Base-by-base conservation (phyloP, 2,888 invertebrate species). In the Ichneumoninae sp. region DNA sequence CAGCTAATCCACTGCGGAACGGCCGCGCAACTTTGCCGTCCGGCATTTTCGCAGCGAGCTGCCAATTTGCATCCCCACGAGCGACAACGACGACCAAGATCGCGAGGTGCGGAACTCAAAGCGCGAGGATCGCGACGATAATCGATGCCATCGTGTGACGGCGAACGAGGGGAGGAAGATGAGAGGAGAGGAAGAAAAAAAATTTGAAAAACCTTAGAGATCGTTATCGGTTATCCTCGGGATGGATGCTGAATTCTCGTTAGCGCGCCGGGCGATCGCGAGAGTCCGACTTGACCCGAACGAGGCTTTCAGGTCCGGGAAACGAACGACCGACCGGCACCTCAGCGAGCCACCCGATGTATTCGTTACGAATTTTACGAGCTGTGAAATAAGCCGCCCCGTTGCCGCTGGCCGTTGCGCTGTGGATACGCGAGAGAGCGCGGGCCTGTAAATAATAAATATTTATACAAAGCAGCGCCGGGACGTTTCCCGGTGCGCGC, bases 231-330 rank as follows among this genome's bases (percentile, higher is more conserved):
- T 87, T 87, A 87, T 88, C 89, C 86, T 86, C 85, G 76, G 83
- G 88, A 90, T 90, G 89, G 90, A 88, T 85, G 86, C 85, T 75
- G 83, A 71, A 84, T 82, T 88, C 90, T 90, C 88, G 90, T 90
- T 90, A 90, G 85, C 84, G 81, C 77, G 62, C 44, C 22, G 76
- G 68, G 68, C 44, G 57, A 68, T 57, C 52, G 68, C 76, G 47
- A 68, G 79, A 65, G 65, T 47, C 36, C 36, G 71, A 71, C 40
- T 66, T 65, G 50, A 33, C 36, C 52, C 19, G 36, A n/a, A 36
- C 2, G 47, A 60, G 44, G 47, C 19, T 65, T 26, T 19, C 33
- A 26, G 26, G 26, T 30, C 5, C 26, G 44, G 16, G 57, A 16
- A 52, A 36, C 5, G 36, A 22, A n/a, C 22, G 60, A 74, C 66